phyloP scores from a whole-genome alignment of 2,113 vertebrate species.

The Campylorhamphus procurvoides region DNA sequence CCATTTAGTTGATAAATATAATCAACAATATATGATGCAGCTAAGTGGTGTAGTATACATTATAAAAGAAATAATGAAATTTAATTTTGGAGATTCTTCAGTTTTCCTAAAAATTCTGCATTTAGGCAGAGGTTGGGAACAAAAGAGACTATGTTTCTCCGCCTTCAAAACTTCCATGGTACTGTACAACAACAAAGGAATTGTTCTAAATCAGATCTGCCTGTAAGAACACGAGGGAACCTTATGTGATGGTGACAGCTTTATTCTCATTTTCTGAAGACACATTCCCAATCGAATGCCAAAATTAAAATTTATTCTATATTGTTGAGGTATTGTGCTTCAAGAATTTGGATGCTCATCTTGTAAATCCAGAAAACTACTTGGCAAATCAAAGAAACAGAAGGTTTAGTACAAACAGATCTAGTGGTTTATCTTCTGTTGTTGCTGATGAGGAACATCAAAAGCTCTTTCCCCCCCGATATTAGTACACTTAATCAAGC shows the following conservation, averaged over 20 bases:
- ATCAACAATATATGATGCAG: accelerated
- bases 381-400: neutral
- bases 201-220: neutral
- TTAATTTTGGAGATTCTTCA: neutral
- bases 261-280: neutral
- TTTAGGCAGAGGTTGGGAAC: neutral
- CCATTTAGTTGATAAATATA: neutral
- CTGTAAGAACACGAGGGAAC: neutral
- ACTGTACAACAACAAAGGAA: neutral
- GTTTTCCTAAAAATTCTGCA: neutral
- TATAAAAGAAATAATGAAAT: neutral
- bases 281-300: neutral
- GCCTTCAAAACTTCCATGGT: neutral
- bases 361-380: neutral
- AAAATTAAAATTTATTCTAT: neutral
- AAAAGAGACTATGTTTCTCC: neutral
- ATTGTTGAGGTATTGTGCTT: neutral
- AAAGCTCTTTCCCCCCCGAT: neutral
- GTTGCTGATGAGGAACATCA: neutral
- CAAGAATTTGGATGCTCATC: neutral
- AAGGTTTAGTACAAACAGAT: neutral
- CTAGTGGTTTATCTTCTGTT: neutral
- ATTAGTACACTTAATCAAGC: neutral
- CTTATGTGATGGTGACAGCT: neutral
- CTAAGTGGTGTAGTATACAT: neutral